Evolutionary conservation across 2,797 vertebrate genomes (phyloP).

Genomic region (Cercopithecus diana): DNA sequence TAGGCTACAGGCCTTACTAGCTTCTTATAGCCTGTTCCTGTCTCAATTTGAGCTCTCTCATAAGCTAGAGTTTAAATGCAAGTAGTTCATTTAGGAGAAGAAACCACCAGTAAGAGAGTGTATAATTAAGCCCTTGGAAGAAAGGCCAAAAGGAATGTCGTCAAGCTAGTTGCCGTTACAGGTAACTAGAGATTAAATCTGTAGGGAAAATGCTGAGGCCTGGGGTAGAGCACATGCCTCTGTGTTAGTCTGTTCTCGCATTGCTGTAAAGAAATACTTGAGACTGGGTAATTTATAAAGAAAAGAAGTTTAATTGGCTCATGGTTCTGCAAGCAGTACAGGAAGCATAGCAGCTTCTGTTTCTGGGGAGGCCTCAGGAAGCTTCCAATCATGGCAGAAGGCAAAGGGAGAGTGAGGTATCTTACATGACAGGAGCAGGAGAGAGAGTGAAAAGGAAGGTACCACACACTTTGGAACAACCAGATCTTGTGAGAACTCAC

Average conservation of each 20-base stretch:
- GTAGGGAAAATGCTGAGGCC: neutral
- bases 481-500: neutral
- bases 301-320: neutral
- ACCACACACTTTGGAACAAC: neutral
- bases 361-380: neutral
- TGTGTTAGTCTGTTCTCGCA: neutral
- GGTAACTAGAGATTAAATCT: neutral
- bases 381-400: neutral
- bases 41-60: neutral
- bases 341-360: neutral
- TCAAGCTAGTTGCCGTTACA: neutral
- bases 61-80: neutral
- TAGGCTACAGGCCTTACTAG: neutral
- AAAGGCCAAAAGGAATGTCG: neutral
- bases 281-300: neutral
- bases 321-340: neutral
- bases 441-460: neutral
- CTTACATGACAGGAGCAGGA: neutral
- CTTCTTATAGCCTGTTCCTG: neutral
- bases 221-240: neutral
- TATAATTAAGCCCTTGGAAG: neutral
- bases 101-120: neutral
- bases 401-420: neutral
- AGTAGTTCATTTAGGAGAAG: neutral
- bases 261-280: neutral